Evolutionary conservation across 2,888 invertebrate genomes (phyloP).

Genomic region (Auanema sp.): DNA sequence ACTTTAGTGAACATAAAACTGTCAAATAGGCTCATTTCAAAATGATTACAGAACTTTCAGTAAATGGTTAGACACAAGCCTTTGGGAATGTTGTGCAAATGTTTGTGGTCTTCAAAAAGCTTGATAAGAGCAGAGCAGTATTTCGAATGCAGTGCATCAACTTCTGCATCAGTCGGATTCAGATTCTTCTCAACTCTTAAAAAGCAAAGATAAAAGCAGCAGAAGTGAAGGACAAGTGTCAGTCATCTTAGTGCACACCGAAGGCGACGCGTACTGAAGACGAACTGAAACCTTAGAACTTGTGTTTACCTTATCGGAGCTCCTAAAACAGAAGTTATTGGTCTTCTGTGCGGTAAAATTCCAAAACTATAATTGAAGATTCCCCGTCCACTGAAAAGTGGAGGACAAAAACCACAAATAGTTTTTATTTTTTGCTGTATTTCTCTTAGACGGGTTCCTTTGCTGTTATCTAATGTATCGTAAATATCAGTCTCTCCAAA

Average conservation of each 20-base stretch:
- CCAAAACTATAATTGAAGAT: conserved; percentile 83
- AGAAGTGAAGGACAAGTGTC: not conserved
- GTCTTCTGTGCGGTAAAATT: conserved; percentile 74
- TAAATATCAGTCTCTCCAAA: conserved; percentile 65
- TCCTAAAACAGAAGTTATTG: conserved; percentile 76
- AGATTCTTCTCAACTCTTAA: conserved; percentile 2
- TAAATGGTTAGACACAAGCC: conserved; percentile 11
- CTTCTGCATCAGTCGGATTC: not conserved
- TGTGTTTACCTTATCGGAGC: conserved; percentile 34
- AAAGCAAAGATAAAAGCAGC: not conserved
- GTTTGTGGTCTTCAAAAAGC: conserved; percentile 82
- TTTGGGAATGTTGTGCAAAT: conserved; percentile 15
- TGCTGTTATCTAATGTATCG: conserved; percentile 32
- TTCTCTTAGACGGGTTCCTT: conserved; percentile 41
- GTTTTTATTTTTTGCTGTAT: conserved; percentile 54
- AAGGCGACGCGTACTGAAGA: not conserved
- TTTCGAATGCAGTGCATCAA: not conserved
- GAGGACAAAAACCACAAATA: conserved; percentile 65
- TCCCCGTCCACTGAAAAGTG: conserved; percentile 72
- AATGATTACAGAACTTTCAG: not conserved
- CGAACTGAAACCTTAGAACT: not conserved
- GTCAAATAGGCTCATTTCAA: too few relatives aligned
- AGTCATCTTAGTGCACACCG: not conserved
- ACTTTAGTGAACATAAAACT: too few relatives aligned
- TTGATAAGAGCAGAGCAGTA: conserved; percentile 72